Evolutionary conservation across 2,113 vertebrate species (phyloP).

Genomic region (Hyperopisus bebe): DNA sequence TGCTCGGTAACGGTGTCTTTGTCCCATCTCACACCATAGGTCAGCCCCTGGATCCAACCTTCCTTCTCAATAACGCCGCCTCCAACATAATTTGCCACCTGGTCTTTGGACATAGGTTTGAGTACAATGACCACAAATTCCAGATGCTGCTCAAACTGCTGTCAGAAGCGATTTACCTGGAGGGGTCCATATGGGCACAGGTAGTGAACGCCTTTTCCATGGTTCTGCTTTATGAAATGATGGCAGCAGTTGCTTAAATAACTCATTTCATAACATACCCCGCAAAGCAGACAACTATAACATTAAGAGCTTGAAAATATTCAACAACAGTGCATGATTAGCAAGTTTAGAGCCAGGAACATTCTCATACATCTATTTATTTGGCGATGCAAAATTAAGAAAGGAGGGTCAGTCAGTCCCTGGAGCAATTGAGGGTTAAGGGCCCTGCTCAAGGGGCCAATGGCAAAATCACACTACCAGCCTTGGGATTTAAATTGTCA

Average conservation of each 20-base stretch:
- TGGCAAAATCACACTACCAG: neutral
- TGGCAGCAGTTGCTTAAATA: neutral
- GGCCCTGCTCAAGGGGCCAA: neutral
- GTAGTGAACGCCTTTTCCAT: constrained; percentile 42
- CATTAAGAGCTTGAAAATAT: neutral
- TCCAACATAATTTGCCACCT: constrained; percentile 79
- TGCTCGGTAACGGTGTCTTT: neutral
- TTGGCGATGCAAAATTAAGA: neutral
- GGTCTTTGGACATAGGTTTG: constrained; percentile 72
- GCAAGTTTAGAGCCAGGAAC: neutral
- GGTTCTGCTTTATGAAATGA: neutral
- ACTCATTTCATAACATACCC: neutral
- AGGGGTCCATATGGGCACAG: constrained; percentile 58
- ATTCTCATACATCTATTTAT: neutral
- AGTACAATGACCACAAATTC: constrained; percentile 66
- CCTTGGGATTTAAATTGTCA: neutral
- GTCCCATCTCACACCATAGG: constrained; percentile 46
- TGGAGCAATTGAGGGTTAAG: neutral
- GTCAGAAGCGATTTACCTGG: constrained; percentile 52
- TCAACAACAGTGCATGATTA: neutral
- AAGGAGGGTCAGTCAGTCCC: neutral
- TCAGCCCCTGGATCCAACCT: constrained; percentile 68
- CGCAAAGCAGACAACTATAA: neutral
- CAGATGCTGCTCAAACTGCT: constrained; percentile 64
- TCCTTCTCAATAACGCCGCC: constrained; percentile 70